These are phyloP conservation scores for Varecia variegata DNA, from an alignment of 2,797 vertebrate genomes.

Conservation along the genomic window DNA sequence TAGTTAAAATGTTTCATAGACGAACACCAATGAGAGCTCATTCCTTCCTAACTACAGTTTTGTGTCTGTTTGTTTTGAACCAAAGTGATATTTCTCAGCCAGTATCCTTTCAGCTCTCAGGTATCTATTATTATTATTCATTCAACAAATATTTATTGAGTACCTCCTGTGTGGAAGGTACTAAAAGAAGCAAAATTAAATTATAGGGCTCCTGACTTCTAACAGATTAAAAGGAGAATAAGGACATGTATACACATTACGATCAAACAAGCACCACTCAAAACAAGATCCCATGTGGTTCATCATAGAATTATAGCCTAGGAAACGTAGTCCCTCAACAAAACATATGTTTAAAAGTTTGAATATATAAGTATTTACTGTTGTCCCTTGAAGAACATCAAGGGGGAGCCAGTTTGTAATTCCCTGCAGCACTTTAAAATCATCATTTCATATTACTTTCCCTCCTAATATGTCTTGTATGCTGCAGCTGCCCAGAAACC, in stretches of 20 bases:
- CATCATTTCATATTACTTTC: not conserved
- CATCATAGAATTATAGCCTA: not conserved
- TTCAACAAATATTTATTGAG: not conserved
- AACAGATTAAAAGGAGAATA: not conserved
- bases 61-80: slow-evolving; percentile 2
- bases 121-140: not conserved
- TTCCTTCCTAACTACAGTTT: not conserved
- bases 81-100: not conserved
- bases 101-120: not conserved
- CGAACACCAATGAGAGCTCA: not conserved
- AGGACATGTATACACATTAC: not conserved
- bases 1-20: not conserved
- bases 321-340: not conserved
- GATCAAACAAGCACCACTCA: not conserved
- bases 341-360: slow-evolving; percentile 4
- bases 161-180: not conserved
- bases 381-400: not conserved
- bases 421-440: not conserved
- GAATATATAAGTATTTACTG: not conserved
- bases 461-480: not conserved
- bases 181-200: not conserved
- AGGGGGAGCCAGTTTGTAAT: not conserved
- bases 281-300: not conserved
- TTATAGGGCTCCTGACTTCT: not conserved
- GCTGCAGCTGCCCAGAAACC: not conserved